Conservation (phyloP, 2,888 invertebrate genomes). For the Ennomos fuscantarius region DNA sequence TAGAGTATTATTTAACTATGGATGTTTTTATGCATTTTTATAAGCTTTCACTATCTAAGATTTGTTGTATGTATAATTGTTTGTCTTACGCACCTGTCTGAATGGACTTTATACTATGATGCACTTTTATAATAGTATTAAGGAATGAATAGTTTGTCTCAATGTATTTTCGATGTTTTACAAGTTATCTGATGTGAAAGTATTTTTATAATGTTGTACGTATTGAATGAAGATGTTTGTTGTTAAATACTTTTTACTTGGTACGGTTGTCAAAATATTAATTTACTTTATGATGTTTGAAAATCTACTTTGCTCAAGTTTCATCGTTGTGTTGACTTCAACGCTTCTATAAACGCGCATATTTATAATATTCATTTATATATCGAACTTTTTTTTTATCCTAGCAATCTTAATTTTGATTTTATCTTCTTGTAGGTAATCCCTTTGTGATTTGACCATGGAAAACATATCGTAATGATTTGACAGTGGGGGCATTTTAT, state of each 20-base stretch:
- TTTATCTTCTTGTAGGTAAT: too few relatives aligned
- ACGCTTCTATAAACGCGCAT: too few relatives aligned
- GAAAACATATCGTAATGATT: too few relatives aligned
- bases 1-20: conserved; percentile 15
- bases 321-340: too few relatives aligned
- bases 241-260: conserved; percentile 29
- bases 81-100: conserved; percentile 36
- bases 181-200: conserved; percentile 67
- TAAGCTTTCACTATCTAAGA: conserved; percentile 22
- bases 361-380: too few relatives aligned
- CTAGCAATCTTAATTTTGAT: too few relatives aligned
- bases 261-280: background rate
- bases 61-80: conserved; percentile 26
- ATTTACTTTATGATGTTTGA: too few relatives aligned
- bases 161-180: conserved; percentile 79
- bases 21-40: conserved; percentile 20
- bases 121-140: conserved; percentile 57
- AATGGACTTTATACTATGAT: conserved; percentile 36
- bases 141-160: conserved; percentile 49
- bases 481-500: too few relatives aligned
- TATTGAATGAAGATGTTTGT: conserved; percentile 50
- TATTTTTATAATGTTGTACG: conserved; percentile 76
- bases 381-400: too few relatives aligned
- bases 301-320: too few relatives aligned
- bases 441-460: too few relatives aligned